Evolutionary conservation across 2,797 vertebrate genomes (phyloP), one percentile per base, ranked within the genome.

Genomic region (Notolepis coatsorum): DNA sequence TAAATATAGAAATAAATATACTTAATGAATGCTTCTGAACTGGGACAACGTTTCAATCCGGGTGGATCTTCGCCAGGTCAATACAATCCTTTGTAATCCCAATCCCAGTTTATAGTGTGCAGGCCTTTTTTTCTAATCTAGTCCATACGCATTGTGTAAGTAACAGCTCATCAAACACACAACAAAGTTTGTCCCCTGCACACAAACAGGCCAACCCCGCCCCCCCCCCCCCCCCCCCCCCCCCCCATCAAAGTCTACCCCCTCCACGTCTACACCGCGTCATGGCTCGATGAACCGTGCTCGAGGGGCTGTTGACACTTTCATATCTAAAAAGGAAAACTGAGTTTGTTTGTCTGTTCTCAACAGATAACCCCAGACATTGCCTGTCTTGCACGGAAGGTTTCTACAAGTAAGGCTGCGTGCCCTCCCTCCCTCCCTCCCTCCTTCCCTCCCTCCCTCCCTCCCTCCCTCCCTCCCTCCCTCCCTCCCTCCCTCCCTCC

Each of bases 371-470:
- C 81, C 95, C 95, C 68, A 91, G 85, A 85, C 86, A 85, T 70
- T 99, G 97, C 78, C 84, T 89, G 53, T 94, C 92, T 49, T 99
- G 97, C 73, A 65, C 74, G 77, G 76, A 80, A 43, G 93, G 93
- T 74, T 96, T 95, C 85, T 96, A 96, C 80, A 95, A 93, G 96
- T 98, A 95, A 97, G 96, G 71, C 79, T 49, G 82, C 79, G 82
- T 85, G 86, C 81, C 37, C 74, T 63, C 45, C 1, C 75, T 79
- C 71, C 73, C 54, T 21, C 45, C 21, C 9, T 25, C 6, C 1
- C 13, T 47, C 13, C 1, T 31, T 3, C 20, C 39, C 6, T 24
- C n/a, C n/a, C 33, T 15, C 15, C n/a, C 33, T 15, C 12, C 3
- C 50, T 9, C 12, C 2, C 75, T 67, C 7, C 9, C 48, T 46